Conservation (phyloP, 2,113 vertebrate species). For the Anarrhichthys ocellatus region DNA sequence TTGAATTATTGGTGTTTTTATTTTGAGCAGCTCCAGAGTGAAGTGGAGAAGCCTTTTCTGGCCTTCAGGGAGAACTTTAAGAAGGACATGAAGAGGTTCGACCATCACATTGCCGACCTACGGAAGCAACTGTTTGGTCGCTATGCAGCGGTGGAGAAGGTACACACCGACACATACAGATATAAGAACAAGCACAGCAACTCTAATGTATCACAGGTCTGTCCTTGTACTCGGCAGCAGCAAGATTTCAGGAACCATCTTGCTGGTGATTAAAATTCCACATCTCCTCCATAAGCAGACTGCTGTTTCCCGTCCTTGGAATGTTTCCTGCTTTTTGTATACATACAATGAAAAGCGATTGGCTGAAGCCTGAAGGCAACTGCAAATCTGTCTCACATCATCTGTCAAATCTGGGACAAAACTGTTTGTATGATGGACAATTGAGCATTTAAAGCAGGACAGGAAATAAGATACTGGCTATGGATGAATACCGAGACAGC, state of each 20-base stretch:
- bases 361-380: conserved; percentile 45
- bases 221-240: conserved; percentile 25
- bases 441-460: conserved; percentile 24
- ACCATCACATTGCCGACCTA: conserved; percentile 94
- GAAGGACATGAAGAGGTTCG: conserved; percentile 98
- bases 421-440: background rate
- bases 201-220: conserved; percentile 1
- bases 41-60: conserved; percentile 97
- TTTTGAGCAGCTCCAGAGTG: conserved; percentile 90
- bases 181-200: background rate
- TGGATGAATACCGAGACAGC: background rate
- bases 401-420: conserved; percentile 34
- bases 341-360: conserved; percentile 46
- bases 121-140: conserved; percentile 95
- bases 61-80: conserved; percentile 97
- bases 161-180: conserved; percentile 55
- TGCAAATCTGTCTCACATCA: conserved; percentile 48
- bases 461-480: conserved; percentile 6
- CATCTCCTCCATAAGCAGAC: conserved; percentile 43
- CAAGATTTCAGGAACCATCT: conserved; percentile 53
- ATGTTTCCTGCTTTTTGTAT: conserved; percentile 42
- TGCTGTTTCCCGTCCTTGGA: conserved; percentile 52
- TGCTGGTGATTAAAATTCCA: conserved; percentile 64
- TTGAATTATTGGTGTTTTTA: background rate
- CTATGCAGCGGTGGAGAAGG: conserved; percentile 92